These are phyloP conservation scores for Drosophila bunnanda DNA, from an alignment of 2,888 invertebrate genomes.

Conservation along the genomic window DNA sequence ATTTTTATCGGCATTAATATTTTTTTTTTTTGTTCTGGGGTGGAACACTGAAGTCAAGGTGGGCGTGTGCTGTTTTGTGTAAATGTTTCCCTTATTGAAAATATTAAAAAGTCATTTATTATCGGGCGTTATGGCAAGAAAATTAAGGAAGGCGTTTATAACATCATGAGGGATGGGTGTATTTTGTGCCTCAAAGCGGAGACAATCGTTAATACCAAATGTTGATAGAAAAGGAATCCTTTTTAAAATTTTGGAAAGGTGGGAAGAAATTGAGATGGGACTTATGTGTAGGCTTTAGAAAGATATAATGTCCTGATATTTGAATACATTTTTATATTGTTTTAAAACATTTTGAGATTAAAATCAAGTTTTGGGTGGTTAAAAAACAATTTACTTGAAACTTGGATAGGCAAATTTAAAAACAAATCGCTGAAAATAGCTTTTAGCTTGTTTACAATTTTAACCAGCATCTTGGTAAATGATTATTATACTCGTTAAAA, in stretches of 20 bases:
- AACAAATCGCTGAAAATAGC: no score
- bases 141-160: not conserved
- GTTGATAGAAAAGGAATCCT: constrained; percentile 11
- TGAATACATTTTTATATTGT: not conserved
- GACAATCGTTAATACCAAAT: constrained; percentile 36
- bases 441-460: not conserved
- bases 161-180: not conserved
- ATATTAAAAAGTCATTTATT: constrained; percentile 79
- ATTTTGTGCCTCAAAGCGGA: not conserved
- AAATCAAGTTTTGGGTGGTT: not conserved
- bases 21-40: constrained; percentile 44
- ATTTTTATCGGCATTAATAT: constrained; percentile 63
- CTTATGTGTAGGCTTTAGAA: not conserved
- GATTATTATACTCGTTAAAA: not conserved
- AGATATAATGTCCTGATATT: no score
- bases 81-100: constrained; percentile 71
- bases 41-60: constrained; percentile 44
- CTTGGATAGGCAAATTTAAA: not conserved
- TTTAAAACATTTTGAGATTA: not conserved
- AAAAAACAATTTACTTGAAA: not conserved
- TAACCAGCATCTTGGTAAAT: not conserved
- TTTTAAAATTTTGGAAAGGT: no score
- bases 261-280: not conserved
- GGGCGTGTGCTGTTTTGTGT: constrained; percentile 70
- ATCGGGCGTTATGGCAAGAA: constrained; percentile 24